Evolutionary conservation across 64 coral and sea anemone species (phyloP), one percentile per base, ranked within the genome.

Genomic region (Anthopleura sola): DNA sequence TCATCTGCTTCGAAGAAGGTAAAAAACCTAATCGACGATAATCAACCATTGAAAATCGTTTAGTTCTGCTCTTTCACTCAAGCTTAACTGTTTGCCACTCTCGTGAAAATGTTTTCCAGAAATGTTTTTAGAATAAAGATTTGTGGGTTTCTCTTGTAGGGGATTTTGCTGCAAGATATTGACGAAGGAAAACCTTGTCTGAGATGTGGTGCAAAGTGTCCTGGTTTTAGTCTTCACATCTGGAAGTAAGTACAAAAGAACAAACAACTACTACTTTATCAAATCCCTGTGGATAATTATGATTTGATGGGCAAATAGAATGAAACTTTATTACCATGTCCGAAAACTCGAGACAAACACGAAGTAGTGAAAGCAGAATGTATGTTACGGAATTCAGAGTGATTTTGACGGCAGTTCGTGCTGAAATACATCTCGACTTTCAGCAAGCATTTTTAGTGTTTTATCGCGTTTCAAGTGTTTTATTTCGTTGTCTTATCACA

Each of bases 171-270:
- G 2, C 93, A 95, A 81, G 82, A 95, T 88, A 84, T 95, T 0
- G 93, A 95, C 60, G 90, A 95, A 33, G 93, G 93, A 51, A 92
- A 92, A 47, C 93, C 93, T 21, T 95, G 93, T 36, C 86, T 95
- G 11, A 95, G 88, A 57, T 95, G 93, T 17, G 90, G 90, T 16
- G 90, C 88, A 11, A 83, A 85, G n/a, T 95, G 93, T 75, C 86
- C 93, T 60, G 93, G 93, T 3, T 95, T 95, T 16, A 95, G 86
- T 20, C 83, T 95, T 55, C 93, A 95, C 78, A 90, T 95, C 58
- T 95, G 93, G 93, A 91, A 88, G 93, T 95, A 80, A 95, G 93
- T 85, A 31, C 11, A 5, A 16, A 11, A 31, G 66, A 32, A 71
- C 28, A 71, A 71, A 71, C 66, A 81, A 81, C 38, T 19, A 81